A percentile compares a stretch with the other conserved stretches of the same genome.
phyloP scores from a whole-genome alignment of 2,797 vertebrate species.

The Sparidentex hasta region DNA sequence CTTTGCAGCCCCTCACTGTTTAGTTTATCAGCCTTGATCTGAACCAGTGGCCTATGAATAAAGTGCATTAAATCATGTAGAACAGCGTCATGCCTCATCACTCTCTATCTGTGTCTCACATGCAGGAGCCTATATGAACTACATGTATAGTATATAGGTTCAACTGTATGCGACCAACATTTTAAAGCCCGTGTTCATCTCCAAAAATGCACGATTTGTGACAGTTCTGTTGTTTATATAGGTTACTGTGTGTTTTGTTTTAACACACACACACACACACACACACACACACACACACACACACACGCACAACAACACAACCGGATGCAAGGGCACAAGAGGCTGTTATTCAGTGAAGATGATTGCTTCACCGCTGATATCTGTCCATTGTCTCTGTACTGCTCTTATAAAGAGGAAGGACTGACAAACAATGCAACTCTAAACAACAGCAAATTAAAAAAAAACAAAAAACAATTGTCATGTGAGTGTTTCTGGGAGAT shows the following conservation, averaged over 20 bases:
- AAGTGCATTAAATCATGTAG: slow-evolving; percentile 39
- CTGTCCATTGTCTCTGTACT: background rate
- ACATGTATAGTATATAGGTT: background rate
- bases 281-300: no score
- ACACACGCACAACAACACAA: background rate
- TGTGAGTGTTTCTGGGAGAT: slow-evolving; percentile 21
- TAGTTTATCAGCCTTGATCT: background rate
- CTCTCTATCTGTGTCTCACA: background rate
- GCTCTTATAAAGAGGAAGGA: slow-evolving; percentile 55
- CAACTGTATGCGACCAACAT: background rate
- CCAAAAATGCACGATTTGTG: background rate
- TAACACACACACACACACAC: background rate
- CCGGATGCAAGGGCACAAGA: slow-evolving; percentile 17
- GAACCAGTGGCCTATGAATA: slow-evolving; percentile 36
- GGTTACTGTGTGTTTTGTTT: slow-evolving; percentile 1
- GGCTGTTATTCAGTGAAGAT: slow-evolving; percentile 7
- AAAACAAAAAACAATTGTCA: slow-evolving; percentile 39
- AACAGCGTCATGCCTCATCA: slow-evolving; percentile 25
- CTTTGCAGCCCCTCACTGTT: background rate
- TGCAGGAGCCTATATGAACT: background rate
- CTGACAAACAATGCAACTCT: slow-evolving; percentile 25
- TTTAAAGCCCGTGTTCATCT: background rate
- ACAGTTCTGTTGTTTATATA: background rate
- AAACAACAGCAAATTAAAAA: background rate
- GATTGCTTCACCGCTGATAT: slow-evolving; percentile 36